Conservation (phyloP, 2,797 vertebrate genomes). For the Schizopygopsis malacanthus region DNA sequence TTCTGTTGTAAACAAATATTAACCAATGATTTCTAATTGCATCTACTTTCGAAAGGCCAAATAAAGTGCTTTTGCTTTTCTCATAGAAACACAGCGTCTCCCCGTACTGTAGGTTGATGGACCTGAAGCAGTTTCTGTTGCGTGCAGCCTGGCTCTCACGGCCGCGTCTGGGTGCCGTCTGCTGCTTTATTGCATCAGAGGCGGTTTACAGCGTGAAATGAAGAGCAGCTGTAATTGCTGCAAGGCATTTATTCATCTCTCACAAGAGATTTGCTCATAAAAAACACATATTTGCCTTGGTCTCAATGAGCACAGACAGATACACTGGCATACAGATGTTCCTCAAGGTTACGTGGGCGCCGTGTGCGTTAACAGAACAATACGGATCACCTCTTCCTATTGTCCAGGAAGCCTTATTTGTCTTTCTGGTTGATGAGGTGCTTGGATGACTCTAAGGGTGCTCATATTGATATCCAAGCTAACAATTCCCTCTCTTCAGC, state of each 20-base stretch:
- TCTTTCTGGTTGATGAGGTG: conserved; percentile 58
- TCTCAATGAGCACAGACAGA: background rate
- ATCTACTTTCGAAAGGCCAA: no score
- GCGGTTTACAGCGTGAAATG: conserved; percentile 34
- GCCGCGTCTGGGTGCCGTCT: conserved; percentile 6
- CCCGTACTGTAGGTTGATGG: background rate
- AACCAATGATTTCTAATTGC: no score
- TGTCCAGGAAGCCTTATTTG: conserved; percentile 35
- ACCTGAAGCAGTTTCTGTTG: background rate
- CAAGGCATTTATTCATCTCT: conserved; percentile 70
- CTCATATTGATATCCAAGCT: conserved; percentile 57
- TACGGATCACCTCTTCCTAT: conserved; percentile 7
- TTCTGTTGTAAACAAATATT: no score
- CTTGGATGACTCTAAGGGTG: conserved; percentile 41
- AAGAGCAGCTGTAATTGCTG: conserved; percentile 57
- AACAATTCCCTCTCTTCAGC: conserved; percentile 47
- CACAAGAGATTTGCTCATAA: conserved; percentile 53
- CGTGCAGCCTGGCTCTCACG: background rate
- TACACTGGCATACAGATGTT: background rate
- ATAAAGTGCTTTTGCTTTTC: no score
- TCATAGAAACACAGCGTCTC: no score
- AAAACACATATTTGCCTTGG: conserved; percentile 10
- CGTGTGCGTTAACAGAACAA: conserved; percentile 14
- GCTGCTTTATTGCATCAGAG: conserved; percentile 38
- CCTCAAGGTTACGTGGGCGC: background rate